Evolutionary conservation across 2,113 vertebrate genomes (phyloP).

Genomic region (Spilogale gracilis): DNA sequence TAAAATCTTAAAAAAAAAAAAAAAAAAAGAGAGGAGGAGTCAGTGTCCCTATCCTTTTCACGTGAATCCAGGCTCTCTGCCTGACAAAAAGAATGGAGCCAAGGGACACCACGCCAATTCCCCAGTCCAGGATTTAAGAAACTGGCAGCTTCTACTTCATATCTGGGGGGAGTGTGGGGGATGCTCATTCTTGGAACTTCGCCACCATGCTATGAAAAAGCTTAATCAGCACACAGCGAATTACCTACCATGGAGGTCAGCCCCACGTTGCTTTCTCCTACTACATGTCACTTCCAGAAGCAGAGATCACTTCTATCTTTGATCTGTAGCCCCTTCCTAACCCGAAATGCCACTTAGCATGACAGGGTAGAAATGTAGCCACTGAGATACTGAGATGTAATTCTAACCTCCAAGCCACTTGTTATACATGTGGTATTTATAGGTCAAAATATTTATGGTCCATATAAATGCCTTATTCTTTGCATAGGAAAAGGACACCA

Average conservation of each 20-base stretch:
- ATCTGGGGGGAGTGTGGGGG: background rate
- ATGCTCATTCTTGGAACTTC: background rate
- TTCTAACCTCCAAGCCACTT: background rate
- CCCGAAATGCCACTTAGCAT: background rate
- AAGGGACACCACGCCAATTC: background rate
- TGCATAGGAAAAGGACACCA: background rate
- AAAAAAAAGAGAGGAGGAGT: background rate
- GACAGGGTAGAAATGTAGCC: background rate
- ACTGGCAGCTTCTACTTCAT: background rate
- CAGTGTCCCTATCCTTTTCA: background rate
- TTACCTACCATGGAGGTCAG: background rate
- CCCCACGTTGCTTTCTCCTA: background rate
- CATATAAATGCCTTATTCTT: background rate
- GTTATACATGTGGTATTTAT: background rate
- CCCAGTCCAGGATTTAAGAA: background rate
- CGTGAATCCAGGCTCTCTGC: background rate
- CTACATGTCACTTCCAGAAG: background rate
- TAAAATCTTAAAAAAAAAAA: too few relatives aligned
- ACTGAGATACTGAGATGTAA: background rate
- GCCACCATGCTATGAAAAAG: background rate
- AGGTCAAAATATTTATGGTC: conserved; percentile 27
- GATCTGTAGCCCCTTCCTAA: background rate
- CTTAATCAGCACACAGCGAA: background rate
- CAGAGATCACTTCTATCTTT: background rate
- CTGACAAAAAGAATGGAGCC: background rate